Percentiles rank a stretch among this genome's conserved stretches.
phyloP scores from a whole-genome alignment of 2,113 vertebrate genomes.

The Tyto alba region DNA sequence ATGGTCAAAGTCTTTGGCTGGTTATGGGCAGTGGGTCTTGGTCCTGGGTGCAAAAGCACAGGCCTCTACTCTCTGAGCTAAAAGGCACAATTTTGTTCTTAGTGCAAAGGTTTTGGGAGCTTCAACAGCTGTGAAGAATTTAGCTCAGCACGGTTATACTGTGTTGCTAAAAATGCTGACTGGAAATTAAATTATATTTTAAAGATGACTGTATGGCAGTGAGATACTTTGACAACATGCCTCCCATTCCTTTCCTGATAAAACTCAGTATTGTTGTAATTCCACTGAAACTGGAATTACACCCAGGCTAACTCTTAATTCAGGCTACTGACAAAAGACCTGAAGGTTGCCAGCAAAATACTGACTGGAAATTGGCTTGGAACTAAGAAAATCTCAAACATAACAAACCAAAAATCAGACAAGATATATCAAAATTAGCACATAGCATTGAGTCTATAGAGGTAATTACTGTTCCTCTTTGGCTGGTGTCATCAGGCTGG shows the following conservation, averaged over 20 bases:
- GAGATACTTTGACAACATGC: neutral
- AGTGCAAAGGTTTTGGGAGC: neutral
- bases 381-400: neutral
- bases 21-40: neutral
- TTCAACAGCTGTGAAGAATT: neutral
- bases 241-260: neutral
- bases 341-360: neutral
- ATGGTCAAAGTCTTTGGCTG: neutral
- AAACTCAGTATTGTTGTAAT: neutral
- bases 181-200: neutral
- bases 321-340: neutral
- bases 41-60: neutral
- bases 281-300: neutral
- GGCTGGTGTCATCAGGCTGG: rapidly evolving
- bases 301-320: neutral
- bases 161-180: neutral
- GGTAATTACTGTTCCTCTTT: neutral
- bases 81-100: neutral
- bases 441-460: neutral
- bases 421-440: neutral
- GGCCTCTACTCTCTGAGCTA: neutral
- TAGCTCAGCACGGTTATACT: neutral
- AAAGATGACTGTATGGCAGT: neutral
- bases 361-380: neutral
- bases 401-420: neutral